Percentiles rank a stretch among this genome's conserved stretches.
Conservation (phyloP, 2,888 invertebrate genomes). For the Bursaphelenchus okinawaensis region DNA sequence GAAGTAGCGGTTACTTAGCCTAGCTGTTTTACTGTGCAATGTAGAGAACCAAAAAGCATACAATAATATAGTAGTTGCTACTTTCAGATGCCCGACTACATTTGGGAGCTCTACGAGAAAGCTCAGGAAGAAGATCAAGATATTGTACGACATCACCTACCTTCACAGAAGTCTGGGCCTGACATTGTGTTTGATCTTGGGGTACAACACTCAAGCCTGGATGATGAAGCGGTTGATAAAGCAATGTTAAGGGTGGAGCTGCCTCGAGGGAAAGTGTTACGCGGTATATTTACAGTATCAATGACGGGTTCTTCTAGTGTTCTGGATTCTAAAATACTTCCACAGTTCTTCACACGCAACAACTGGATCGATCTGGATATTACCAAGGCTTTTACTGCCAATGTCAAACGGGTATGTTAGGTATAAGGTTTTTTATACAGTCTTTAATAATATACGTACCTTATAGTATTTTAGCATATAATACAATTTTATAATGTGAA, state of each 20-base stretch:
- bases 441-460: no score
- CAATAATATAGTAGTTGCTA: no score
- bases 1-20: no score
- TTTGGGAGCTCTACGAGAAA: conserved; percentile 44
- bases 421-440: no score
- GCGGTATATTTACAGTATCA: neutral
- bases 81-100: conserved; percentile 39
- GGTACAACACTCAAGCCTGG: neutral
- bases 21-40: no score
- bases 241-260: conserved; percentile 1
- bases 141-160: conserved; percentile 43
- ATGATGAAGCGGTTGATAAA: neutral
- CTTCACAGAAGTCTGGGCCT: conserved; percentile 9
- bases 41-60: no score
- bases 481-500: no score
- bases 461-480: no score
- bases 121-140: conserved; percentile 32
- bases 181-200: neutral
- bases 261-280: conserved; percentile 5
- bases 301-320: neutral
- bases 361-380: conserved; percentile 38
- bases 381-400: conserved; percentile 25
- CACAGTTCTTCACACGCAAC: conserved; percentile 21
- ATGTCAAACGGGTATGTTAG: no score
- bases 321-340: conserved; percentile 19